Percentiles rank a stretch among this genome's conserved stretches.
Evolutionary conservation across 2,888 invertebrate species (phyloP).

Genomic region (Brassicogethes aeneus): DNA sequence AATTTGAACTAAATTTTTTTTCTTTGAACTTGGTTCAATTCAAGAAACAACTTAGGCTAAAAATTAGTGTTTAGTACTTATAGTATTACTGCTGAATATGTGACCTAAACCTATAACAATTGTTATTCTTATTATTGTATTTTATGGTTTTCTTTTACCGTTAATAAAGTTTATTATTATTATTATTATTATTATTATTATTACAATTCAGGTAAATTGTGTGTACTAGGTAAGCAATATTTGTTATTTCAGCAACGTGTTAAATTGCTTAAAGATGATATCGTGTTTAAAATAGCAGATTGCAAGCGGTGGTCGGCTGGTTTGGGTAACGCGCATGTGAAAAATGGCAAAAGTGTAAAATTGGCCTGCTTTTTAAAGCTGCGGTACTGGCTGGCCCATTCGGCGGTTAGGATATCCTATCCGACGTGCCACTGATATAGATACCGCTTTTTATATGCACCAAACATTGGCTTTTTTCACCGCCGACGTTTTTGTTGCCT

Average conservation of each 20-base stretch:
- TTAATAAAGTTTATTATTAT: too few relatives aligned
- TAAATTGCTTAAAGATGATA: constrained; percentile 34
- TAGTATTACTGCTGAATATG: too few relatives aligned
- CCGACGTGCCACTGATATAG: constrained; percentile 29
- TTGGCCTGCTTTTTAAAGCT: constrained; percentile 36
- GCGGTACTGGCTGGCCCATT: constrained; percentile 30
- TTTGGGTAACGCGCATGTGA: constrained; percentile 25
- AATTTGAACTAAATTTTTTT: too few relatives aligned
- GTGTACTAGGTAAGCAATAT: constrained; percentile 14
- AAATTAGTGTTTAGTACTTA: too few relatives aligned
- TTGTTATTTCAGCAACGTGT: constrained; percentile 19
- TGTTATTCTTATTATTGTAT: too few relatives aligned
- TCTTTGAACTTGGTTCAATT: too few relatives aligned
- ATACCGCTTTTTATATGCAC: constrained; percentile 23
- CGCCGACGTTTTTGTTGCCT: constrained; percentile 6
- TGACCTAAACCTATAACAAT: too few relatives aligned
- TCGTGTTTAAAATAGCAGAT: constrained; percentile 31
- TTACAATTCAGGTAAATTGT: too few relatives aligned
- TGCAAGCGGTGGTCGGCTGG: constrained; percentile 20
- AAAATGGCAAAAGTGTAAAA: constrained; percentile 31
- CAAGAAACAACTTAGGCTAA: too few relatives aligned
- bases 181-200: too few relatives aligned
- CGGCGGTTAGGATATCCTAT: constrained; percentile 27
- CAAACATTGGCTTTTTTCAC: constrained; percentile 13
- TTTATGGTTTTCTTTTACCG: too few relatives aligned